Evolutionary conservation across 30 jellyfish, hydroid and myxozoan species (phyloP).

Genomic region (Phacellophora camtschatica): DNA sequence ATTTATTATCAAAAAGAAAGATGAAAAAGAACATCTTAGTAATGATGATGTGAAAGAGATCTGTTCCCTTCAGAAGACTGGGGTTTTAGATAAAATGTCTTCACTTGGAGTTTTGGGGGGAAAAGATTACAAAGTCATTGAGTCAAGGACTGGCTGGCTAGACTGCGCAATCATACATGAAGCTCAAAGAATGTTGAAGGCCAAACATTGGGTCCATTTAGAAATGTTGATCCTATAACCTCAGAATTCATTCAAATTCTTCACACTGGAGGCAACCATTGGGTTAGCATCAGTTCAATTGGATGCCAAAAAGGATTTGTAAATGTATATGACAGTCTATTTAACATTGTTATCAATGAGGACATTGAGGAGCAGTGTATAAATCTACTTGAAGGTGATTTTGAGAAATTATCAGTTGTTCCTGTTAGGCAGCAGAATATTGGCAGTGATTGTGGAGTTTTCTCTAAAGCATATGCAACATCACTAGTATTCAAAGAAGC

Average conservation of each 20-base stretch:
- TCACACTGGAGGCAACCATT: constrained; percentile 11
- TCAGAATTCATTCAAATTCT: background rate
- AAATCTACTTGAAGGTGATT: background rate
- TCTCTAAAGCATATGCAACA: constrained; percentile 52
- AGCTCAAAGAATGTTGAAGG: background rate
- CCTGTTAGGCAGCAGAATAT: constrained; percentile 64
- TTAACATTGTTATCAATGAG: background rate
- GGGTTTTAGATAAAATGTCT: background rate
- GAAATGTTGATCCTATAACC: background rate
- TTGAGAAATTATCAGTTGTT: background rate
- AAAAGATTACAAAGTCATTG: background rate
- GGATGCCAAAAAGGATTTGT: constrained; percentile 8
- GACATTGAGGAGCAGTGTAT: background rate
- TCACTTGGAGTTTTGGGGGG: background rate
- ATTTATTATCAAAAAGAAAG: no score
- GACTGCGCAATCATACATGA: background rate
- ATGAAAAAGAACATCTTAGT: background rate
- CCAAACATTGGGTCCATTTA: background rate
- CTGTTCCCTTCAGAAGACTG: background rate
- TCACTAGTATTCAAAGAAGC: constrained; percentile 29
- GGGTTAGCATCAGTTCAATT: constrained; percentile 8
- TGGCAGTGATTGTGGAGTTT: constrained; percentile 45
- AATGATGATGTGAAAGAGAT: background rate
- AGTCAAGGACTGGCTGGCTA: background rate
- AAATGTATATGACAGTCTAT: background rate